A percentile compares a stretch with the other conserved stretches of the same genome.
These are phyloP conservation scores for Poecilus cupreus DNA, from an alignment of 2,888 invertebrate species.

Conservation along the genomic window DNA sequence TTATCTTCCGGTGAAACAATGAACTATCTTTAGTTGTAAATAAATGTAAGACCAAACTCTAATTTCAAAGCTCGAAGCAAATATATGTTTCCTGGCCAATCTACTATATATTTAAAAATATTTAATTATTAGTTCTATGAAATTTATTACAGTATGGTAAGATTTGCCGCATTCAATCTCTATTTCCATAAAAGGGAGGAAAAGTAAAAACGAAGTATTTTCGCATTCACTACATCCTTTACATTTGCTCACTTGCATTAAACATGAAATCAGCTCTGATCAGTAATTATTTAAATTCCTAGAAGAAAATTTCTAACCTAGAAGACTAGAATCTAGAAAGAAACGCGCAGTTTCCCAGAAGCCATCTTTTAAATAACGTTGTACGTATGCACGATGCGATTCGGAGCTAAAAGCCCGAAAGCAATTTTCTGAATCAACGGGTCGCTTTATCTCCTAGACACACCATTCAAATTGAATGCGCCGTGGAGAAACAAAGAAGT, in stretches of 20 bases:
- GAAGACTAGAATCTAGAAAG: not conserved
- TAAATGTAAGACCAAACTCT: too few relatives aligned
- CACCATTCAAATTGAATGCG: conserved; percentile 54
- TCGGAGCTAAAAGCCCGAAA: conserved; percentile 54
- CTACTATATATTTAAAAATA: too few relatives aligned
- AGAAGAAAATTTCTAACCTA: not conserved
- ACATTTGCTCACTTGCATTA: conserved; percentile 21
- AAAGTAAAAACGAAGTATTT: not conserved
- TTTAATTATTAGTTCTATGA: too few relatives aligned
- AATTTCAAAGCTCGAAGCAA: too few relatives aligned
- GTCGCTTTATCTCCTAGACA: conserved; percentile 57
- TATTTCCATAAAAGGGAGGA: too few relatives aligned
- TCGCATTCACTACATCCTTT: not conserved
- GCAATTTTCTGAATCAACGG: conserved; percentile 57
- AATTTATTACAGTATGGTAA: too few relatives aligned
- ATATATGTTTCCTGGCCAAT: too few relatives aligned
- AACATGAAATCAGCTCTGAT: conserved; percentile 7
- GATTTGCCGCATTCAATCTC: too few relatives aligned
- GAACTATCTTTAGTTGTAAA: too few relatives aligned
- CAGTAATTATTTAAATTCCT: conserved; percentile 22
- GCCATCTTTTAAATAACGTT: conserved; percentile 32
- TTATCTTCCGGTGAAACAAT: too few relatives aligned
- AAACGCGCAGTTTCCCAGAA: not conserved
- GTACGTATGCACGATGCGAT: conserved; percentile 47
- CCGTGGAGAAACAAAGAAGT: conserved; percentile 49